These are phyloP conservation scores for Acromyrmex heyeri DNA, from an alignment of 1,140 invertebrate genomes.

Conservation along the genomic window DNA sequence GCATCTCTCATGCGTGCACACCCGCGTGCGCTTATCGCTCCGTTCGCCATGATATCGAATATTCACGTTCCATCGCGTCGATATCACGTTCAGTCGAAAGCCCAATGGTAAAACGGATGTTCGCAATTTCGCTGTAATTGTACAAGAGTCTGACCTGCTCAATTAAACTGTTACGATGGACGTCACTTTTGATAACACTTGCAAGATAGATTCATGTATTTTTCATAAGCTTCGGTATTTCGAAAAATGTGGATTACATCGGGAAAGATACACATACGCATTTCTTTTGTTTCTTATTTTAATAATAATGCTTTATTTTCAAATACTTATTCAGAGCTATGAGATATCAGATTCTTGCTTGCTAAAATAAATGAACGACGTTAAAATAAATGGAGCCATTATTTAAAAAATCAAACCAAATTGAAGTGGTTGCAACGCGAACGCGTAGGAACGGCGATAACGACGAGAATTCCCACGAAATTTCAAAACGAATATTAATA, in stretches of 20 bases:
- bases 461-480: neutral
- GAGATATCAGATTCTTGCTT: constrained; percentile 5
- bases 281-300: neutral
- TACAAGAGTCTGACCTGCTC: neutral
- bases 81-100: neutral
- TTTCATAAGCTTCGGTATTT: constrained; percentile 13
- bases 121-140: constrained; percentile 4
- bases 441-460: constrained; percentile 11
- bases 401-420: neutral
- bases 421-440: neutral
- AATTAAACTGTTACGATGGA: neutral
- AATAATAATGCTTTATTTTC: neutral
- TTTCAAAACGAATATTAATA: constrained; percentile 48
- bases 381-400: neutral
- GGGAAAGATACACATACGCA: neutral
- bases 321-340: neutral
- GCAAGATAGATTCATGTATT: constrained; percentile 14
- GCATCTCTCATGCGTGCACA: neutral
- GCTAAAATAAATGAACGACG: constrained; percentile 3
- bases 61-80: neutral
- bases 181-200: neutral
- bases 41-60: neutral
- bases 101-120: neutral
- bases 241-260: neutral
- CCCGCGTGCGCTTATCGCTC: neutral